phyloP scores from a whole-genome alignment of 2,888 invertebrate species.

The Pyrochroa serraticornis region DNA sequence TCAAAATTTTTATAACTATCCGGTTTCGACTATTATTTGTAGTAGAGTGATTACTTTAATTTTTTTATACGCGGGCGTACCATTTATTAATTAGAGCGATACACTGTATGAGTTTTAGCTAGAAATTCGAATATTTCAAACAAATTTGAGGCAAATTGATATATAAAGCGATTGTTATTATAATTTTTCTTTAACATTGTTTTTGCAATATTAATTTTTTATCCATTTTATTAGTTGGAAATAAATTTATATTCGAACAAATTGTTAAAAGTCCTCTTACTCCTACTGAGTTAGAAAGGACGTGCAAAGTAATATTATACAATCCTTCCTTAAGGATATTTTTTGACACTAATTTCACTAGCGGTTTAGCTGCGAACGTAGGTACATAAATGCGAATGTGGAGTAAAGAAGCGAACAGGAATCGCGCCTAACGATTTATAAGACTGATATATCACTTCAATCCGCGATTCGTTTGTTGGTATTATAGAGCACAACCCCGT shows the following conservation, averaged over 20 bases:
- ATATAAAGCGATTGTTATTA: too few species aligned
- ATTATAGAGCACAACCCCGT: slow-evolving; percentile 45
- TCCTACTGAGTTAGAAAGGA: too few species aligned
- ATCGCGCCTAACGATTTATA: slow-evolving; percentile 47
- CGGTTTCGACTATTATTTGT: slow-evolving; percentile 36
- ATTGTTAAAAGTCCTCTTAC: too few species aligned
- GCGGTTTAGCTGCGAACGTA: too few species aligned
- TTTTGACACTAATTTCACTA: too few species aligned
- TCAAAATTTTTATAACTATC: slow-evolving; percentile 33
- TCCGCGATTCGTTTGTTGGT: slow-evolving; percentile 48
- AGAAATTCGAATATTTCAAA: slow-evolving; percentile 49
- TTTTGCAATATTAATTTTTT: too few species aligned
- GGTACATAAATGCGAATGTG: slow-evolving; percentile 3
- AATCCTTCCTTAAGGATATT: too few species aligned
- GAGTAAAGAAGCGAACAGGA: slow-evolving; percentile 41
- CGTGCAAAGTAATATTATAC: too few species aligned
- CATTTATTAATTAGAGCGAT: slow-evolving; percentile 59
- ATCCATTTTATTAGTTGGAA: too few species aligned
- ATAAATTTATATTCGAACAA: too few species aligned
- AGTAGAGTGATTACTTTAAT: slow-evolving; percentile 47
- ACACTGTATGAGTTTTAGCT: slow-evolving; percentile 49
- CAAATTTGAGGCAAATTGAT: slow-evolving; percentile 50
- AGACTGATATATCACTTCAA: slow-evolving; percentile 52
- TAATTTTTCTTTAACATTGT: too few species aligned
- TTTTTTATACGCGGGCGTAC: slow-evolving; percentile 51